Evolutionary conservation across 2,888 invertebrate genomes (phyloP), one percentile per base, ranked within the genome.

Genomic region (Clusia tigrina): DNA sequence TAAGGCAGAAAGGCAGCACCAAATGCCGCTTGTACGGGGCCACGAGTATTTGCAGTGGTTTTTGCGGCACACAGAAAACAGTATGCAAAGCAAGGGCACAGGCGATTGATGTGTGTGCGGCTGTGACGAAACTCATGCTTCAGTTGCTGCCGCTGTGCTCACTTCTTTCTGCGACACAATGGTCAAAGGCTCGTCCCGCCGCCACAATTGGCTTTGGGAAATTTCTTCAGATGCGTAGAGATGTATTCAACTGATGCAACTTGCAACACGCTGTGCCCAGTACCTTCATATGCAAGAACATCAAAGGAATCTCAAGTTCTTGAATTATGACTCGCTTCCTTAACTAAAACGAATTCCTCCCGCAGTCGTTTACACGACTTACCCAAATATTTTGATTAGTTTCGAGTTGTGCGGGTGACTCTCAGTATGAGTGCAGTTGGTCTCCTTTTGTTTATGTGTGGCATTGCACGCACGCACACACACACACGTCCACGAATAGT

Each of bases 301-400:
- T n/a, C n/a, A n/a, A n/a, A n/a, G n/a, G n/a, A n/a, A n/a, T n/a
- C 22, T 48, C 15, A 48, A 48, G 48, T 48, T 48, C 48, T 48
- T 48, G 22, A 48, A 22, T 48, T 48, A 48, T 22, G 48, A 48
- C 48, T 48, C 22, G 18, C 48, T 48, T 48, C 48, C 48, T 48
- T 20, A 22, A 22, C 20, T 6, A 5, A 20, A 48, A 48, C 48
- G 18, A 18, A 48, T 48, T 18, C 5, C 48, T 48, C 48, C 48
- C 18, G 48, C 22, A n/a, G n/a, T n/a, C n/a, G n/a, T n/a, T n/a
- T n/a, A n/a, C n/a, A 42, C 42, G 12, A 42, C 3, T n/a, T 42
- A 5, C 3, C 9, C 48, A 48, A 48, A 48, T 48, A 48, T 48
- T 48, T 48, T 48, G 48, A 48, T 48, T 48, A 48, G 12, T 42